A percentile compares a stretch with the other conserved stretches of the same genome.
phyloP scores from a whole-genome alignment of 2,113 vertebrate species.

The Scomber japonicus region DNA sequence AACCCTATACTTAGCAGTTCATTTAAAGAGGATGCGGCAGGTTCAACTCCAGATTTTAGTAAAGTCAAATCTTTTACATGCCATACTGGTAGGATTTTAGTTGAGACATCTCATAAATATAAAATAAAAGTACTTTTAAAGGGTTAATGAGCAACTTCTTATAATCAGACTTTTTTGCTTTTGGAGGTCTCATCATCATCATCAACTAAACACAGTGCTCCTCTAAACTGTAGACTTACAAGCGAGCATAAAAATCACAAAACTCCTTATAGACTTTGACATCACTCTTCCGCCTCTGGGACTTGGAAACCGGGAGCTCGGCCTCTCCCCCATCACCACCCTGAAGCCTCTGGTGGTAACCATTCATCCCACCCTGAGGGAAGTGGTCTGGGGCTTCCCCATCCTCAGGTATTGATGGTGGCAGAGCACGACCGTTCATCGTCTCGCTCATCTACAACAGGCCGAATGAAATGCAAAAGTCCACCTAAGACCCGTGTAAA shows the following conservation, averaged over 20 bases:
- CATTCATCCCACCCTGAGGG: constrained; percentile 66
- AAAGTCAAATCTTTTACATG: neutral
- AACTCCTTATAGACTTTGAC: constrained; percentile 98
- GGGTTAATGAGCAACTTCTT: neutral
- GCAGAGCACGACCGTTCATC: constrained; percentile 75
- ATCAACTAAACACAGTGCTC: neutral
- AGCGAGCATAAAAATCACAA: constrained; percentile 97
- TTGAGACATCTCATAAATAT: neutral
- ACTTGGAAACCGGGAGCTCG: constrained; percentile 90
- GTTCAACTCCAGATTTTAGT: neutral
- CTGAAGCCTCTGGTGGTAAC: constrained; percentile 69
- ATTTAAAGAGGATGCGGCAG: neutral
- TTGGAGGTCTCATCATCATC: neutral
- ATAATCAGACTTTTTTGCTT: too few relatives aligned
- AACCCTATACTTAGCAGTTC: neutral
- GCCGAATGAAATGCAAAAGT: neutral
- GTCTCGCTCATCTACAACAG: constrained; percentile 78
- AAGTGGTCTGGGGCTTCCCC: constrained; percentile 79
- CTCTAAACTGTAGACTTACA: constrained; percentile 87
- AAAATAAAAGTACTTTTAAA: neutral
- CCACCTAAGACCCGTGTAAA: neutral
- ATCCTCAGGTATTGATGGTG: constrained; percentile 88
- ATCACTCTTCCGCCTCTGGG: constrained; percentile 94
- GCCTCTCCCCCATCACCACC: constrained; percentile 79
- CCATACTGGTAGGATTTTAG: neutral